A percentile compares a stretch with the other conserved stretches of the same genome.
phyloP scores from a whole-genome alignment of 2,113 vertebrate genomes.

The Rallus limicola region DNA sequence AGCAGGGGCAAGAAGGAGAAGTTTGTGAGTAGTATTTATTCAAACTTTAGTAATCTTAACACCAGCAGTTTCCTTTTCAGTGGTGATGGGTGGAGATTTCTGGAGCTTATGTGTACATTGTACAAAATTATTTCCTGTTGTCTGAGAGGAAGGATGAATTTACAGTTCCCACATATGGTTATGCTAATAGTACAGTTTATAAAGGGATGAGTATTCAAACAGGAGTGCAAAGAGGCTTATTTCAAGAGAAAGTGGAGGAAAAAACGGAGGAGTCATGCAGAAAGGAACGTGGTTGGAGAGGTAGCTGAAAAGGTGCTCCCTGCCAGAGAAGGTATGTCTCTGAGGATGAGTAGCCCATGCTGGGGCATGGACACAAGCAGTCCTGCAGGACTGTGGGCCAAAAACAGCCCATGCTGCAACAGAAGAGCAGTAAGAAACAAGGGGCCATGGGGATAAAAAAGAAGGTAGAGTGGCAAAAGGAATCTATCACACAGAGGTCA shows the following conservation, averaged over 20 bases:
- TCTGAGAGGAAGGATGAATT: neutral
- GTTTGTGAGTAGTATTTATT: neutral
- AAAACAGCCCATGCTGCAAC: neutral
- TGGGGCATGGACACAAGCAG: neutral
- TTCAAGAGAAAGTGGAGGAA: neutral
- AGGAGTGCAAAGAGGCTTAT: neutral
- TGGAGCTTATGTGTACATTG: accelerated
- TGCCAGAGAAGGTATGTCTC: neutral
- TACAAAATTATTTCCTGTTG: neutral
- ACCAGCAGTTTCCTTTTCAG: accelerated
- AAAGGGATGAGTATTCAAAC: neutral
- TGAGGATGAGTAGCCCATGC: neutral
- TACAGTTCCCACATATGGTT: neutral
- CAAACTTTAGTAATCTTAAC: neutral
- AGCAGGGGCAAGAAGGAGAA: too few species aligned
- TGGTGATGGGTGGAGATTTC: neutral
- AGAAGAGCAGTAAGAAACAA: neutral
- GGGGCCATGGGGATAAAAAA: neutral
- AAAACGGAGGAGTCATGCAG: neutral
- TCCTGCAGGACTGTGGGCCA: accelerated
- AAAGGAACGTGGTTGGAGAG: neutral
- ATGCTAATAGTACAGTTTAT: neutral
- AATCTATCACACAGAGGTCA: neutral
- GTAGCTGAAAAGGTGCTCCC: neutral
- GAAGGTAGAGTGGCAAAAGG: neutral